Conservation (phyloP, 2,888 invertebrate species). For the Omphaloscelis lunosa region DNA sequence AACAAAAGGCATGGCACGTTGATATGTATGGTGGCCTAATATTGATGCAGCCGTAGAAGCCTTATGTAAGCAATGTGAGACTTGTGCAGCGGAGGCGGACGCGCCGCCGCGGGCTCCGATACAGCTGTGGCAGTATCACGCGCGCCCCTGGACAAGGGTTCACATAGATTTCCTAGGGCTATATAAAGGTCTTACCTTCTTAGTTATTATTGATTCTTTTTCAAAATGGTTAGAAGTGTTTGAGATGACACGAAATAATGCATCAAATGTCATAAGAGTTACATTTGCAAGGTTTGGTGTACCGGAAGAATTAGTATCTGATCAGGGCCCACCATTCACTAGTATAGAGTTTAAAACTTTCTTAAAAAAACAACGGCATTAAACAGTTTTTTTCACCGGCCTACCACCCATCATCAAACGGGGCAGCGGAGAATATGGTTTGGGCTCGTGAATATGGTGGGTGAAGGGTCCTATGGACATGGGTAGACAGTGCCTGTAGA, state of each 20-base stretch:
- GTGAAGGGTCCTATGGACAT: background rate
- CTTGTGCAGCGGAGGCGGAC: constrained; percentile 10
- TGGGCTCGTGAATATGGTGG: constrained; percentile 16
- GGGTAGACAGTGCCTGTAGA: too few species aligned
- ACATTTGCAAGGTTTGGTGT: constrained; percentile 22
- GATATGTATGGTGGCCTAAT: too few species aligned
- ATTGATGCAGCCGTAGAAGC: background rate
- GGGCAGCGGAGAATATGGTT: constrained; percentile 35
- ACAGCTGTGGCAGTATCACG: background rate
- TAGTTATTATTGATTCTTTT: background rate
- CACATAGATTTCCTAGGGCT: background rate
- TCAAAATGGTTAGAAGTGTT: background rate
- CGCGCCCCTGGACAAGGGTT: background rate
- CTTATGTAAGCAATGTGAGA: constrained; percentile 1
- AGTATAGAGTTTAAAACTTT: constrained; percentile 7
- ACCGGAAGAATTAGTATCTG: constrained; percentile 7
- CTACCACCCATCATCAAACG: constrained; percentile 43
- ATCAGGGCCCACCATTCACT: too few species aligned
- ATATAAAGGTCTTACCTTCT: background rate
- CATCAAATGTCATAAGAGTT: background rate
- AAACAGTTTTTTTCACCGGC: constrained; percentile 15
- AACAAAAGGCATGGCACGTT: too few species aligned
- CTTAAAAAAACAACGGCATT: constrained; percentile 12
- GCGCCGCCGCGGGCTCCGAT: background rate
- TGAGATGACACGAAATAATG: constrained; percentile 8